Evolutionary conservation across 23 tunicate species (phyloP), one percentile per base, ranked within the genome.

Genomic region (Trididemnum clinides): DNA sequence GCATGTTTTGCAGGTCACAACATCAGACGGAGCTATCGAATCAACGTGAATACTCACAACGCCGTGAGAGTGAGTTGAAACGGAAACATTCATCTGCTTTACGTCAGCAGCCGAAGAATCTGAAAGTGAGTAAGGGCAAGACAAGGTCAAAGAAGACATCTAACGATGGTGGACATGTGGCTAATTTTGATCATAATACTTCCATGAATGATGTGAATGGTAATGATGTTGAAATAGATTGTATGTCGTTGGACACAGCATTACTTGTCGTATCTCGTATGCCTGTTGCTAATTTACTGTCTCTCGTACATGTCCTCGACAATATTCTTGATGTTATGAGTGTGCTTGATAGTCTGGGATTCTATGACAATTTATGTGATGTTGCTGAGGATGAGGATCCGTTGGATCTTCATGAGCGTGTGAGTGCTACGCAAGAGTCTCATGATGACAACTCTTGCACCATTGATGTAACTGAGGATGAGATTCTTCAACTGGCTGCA

Each of bases 1-100:
- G 15, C 10, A 28, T 66, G 33, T 0, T 39, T 63, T 70, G 0
- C 54, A 94, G 98, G 64, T 89, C 94, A 34, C 98, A 89, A 57
- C 98, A 94, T 71, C 94, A 89, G 59, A 94, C 94, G 1, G 98
- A 94, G 72, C 72, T 94, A 19, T 85, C 94, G 6, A 94, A 94
- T 75, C 98, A 94, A 65, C 76, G 59, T 66, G 98, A 94, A 86
- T 94, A 94, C 39, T 94, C 98, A 5, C 87, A 85, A 33, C 84
- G 94, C 19, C 80, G 94, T 1, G 90, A 89, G 78, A 75, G 58
- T 28, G 94, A 89, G 31, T 51, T 94, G 64, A 94, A 94, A 30
- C 81, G 98, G 51, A 89, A 94, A 63, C 98, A 94, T 36, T 19
- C 82, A 33, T 71, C 85, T 0, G 98, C 98, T 1, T 72, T 89